Evolutionary conservation across 2,888 invertebrate genomes (phyloP).

Genomic region (Apeira syringaria): DNA sequence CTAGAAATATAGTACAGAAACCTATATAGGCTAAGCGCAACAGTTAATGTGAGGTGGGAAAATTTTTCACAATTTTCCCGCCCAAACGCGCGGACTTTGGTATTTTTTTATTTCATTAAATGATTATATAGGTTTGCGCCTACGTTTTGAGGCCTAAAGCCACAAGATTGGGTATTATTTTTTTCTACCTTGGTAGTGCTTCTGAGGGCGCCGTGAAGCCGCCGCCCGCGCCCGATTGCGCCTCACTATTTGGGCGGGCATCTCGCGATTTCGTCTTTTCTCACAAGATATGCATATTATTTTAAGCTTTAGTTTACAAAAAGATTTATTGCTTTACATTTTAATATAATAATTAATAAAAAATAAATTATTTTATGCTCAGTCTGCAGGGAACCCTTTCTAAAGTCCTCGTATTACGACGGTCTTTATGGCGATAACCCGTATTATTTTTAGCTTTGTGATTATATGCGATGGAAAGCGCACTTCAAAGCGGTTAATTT

Average conservation of each 20-base stretch:
- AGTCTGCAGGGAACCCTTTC: slow-evolving; percentile 25
- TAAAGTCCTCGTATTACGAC: slow-evolving; percentile 31
- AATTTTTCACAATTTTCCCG: slow-evolving; percentile 74
- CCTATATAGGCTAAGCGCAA: slow-evolving; percentile 28
- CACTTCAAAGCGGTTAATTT: slow-evolving; percentile 35
- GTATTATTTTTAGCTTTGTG: slow-evolving; percentile 33
- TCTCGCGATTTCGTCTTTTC: slow-evolving; percentile 32
- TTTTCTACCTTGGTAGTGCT: slow-evolving; percentile 47
- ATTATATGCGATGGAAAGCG: slow-evolving; percentile 36
- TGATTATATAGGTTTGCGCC: slow-evolving; percentile 65
- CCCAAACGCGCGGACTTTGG: slow-evolving; percentile 39
- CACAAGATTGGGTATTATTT: slow-evolving; percentile 50
- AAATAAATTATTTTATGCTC: slow-evolving; percentile 33
- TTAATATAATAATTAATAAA: slow-evolving; percentile 46
- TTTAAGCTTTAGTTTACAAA: slow-evolving; percentile 38
- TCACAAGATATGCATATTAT: slow-evolving; percentile 18
- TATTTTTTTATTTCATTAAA: slow-evolving; percentile 39
- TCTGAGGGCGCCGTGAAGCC: slow-evolving; percentile 57
- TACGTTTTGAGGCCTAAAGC: slow-evolving; percentile 50
- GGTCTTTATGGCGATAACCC: slow-evolving; percentile 5
- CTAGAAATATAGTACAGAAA: slow-evolving; percentile 13
- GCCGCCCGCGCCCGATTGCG: slow-evolving; percentile 50
- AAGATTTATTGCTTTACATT: slow-evolving; percentile 20
- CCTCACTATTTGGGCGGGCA: slow-evolving; percentile 57
- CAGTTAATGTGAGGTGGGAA: slow-evolving; percentile 54